phyloP scores from a whole-genome alignment of 2,797 vertebrate species.

The Crocodylus rhombifer region DNA sequence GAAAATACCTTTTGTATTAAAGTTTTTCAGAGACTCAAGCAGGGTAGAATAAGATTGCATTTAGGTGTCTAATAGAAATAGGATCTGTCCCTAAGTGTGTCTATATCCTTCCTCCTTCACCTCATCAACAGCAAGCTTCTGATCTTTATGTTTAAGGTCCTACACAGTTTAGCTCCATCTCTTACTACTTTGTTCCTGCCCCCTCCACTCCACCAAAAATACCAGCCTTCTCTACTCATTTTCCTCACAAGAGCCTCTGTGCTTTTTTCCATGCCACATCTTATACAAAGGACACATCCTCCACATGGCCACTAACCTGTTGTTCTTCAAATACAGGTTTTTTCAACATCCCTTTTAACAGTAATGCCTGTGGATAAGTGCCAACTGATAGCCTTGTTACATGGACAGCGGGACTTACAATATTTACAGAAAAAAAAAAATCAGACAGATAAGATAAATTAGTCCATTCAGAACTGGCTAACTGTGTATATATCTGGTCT shows the following conservation, averaged over 20 bases:
- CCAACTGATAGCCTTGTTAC: background rate
- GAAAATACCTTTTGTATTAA: too few relatives aligned
- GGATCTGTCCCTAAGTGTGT: too few relatives aligned
- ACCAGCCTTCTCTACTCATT: background rate
- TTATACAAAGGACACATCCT: background rate
- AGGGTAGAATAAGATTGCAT: too few relatives aligned
- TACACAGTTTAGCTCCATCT: background rate
- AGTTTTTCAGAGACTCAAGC: too few relatives aligned
- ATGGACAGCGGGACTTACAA: background rate
- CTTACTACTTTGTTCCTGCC: background rate
- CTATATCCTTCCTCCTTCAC: background rate
- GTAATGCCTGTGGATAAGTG: background rate
- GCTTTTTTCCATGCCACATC: background rate
- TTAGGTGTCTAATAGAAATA: too few relatives aligned
- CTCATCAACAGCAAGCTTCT: background rate
- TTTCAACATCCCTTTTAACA: background rate
- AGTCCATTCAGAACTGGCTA: background rate
- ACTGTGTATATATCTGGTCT: background rate
- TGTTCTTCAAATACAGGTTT: background rate
- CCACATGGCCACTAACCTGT: background rate
- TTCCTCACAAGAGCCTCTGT: background rate
- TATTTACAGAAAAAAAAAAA: background rate
- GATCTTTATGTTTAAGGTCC: background rate
- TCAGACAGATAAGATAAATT: background rate
- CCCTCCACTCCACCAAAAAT: background rate